Base-by-base conservation (phyloP, 1,140 invertebrate genomes). In the Dysdera silvatica region DNA sequence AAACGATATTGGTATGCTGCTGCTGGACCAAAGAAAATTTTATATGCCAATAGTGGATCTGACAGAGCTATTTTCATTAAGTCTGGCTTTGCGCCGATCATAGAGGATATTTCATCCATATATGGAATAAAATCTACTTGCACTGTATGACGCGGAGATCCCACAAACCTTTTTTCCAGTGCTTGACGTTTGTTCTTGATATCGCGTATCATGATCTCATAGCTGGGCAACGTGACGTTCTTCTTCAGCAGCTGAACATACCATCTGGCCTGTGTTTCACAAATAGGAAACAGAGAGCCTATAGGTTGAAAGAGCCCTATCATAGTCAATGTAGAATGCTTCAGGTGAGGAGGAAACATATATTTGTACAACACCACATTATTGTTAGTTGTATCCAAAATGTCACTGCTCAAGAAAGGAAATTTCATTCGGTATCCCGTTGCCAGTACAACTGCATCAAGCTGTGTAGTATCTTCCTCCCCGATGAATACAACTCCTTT, bases 301-400 rank as follows among this genome's bases (percentile, higher is more conserved):
- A 80, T 63, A 40, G 80, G 76, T 68, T 81, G 80, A 51, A 80
- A 68, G 37, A 78, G 74, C 0, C 80, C 81, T 57, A 82, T 79
- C 8, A 81, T 69, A n/a, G 77, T 76, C 33, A 82, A 48, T 2
- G 75, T 76, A 64, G 61, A 14, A 56, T 72, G 71, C 23, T 53
- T 33, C 10, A 48, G 24, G 61, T 48, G 10, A 31, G 53, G 66
- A 5, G 55, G 20, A 28, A 61, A 67, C 18, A 68, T 28, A 29
- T 48, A 61, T 58, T 68, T 66, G 31, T 67, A 68, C 8, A 68
- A 47, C 1, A 53, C 41, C 0, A 67, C 32, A 20, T 61, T 23
- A 24, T 67, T 68, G 18, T 65, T 40, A 43, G 73, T 41, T 4
- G 48, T 32, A 28, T 26, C 31, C 12, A 70, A 18, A 4, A 71